phyloP scores from a whole-genome alignment of 2,797 vertebrate species.

The Rachycentron canadum region DNA sequence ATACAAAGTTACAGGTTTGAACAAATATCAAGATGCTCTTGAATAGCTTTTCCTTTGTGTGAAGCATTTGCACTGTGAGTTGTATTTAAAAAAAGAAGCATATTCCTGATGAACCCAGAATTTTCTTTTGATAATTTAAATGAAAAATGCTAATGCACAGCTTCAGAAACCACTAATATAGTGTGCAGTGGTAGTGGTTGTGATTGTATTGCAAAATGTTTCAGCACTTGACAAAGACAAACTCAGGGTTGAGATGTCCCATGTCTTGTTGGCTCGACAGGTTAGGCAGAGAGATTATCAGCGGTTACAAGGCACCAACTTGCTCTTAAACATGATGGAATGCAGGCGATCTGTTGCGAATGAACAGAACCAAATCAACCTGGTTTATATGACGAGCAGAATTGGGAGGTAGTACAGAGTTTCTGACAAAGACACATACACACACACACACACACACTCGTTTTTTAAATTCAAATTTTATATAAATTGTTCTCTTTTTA shows the following conservation, averaged over 20 bases:
- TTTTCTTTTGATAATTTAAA: background rate
- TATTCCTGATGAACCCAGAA: background rate
- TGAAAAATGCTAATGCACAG: background rate
- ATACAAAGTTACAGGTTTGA: conserved; percentile 83
- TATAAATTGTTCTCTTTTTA: background rate
- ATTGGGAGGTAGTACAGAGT: conserved; percentile 80
- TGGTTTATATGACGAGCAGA: conserved; percentile 81
- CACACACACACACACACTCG: background rate
- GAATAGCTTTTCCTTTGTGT: background rate
- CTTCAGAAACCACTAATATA: background rate
- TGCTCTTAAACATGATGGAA: background rate
- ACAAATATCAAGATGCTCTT: background rate
- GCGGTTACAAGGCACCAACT: conserved; percentile 68
- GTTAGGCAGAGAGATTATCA: conserved; percentile 82
- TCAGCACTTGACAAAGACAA: background rate
- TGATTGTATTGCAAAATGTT: background rate
- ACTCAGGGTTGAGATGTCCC: background rate
- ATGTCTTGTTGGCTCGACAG: conserved; percentile 67
- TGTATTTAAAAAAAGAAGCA: background rate
- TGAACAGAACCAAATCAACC: rapidly evolving
- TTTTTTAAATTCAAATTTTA: background rate
- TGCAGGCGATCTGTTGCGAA: background rate
- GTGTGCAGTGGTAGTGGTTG: background rate
- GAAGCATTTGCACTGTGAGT: background rate
- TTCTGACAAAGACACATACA: background rate